Percentiles rank a stretch among this genome's conserved stretches.
These are phyloP conservation scores for Tympanoctomys barrerae DNA, from an alignment of 2,797 vertebrate genomes.

Conservation along the genomic window DNA sequence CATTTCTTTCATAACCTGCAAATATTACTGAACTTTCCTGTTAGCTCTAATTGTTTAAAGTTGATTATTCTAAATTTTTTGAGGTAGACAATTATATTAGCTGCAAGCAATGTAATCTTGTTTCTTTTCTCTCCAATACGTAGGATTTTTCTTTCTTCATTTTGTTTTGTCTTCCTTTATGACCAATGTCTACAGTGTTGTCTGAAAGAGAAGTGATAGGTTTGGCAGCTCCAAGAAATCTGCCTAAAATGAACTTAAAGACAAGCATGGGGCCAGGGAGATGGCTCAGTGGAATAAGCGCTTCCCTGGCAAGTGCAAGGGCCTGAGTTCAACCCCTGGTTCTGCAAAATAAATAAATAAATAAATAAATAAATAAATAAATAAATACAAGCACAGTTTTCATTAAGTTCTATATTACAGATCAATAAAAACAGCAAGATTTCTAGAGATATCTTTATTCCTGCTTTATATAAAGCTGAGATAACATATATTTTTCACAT, in stretches of 20 bases:
- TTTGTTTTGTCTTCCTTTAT: not conserved
- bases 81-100: constrained; percentile 41
- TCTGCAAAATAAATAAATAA: no score
- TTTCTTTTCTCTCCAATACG: not conserved
- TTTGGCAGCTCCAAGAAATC: not conserved
- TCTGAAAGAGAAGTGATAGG: not conserved
- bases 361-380: not conserved
- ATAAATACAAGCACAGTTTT: not conserved
- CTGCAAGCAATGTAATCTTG: constrained; percentile 23
- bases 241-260: not conserved
- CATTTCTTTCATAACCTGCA: constrained; percentile 47
- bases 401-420: not conserved
- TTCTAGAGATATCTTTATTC: constrained; percentile 25
- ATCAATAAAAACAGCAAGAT: constrained; percentile 8
- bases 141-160: not conserved
- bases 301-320: no score
- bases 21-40: constrained; percentile 59
- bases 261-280: not conserved
- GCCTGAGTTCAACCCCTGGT: no score
- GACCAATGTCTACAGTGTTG: not conserved
- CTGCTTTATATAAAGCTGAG: not conserved
- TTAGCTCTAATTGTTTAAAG: constrained; percentile 65
- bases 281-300: no score
- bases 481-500: not conserved
- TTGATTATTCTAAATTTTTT: constrained; percentile 67